These are phyloP conservation scores for Sphenodon punctatus DNA, from an alignment of 2,797 vertebrate species.

Conservation along the genomic window DNA sequence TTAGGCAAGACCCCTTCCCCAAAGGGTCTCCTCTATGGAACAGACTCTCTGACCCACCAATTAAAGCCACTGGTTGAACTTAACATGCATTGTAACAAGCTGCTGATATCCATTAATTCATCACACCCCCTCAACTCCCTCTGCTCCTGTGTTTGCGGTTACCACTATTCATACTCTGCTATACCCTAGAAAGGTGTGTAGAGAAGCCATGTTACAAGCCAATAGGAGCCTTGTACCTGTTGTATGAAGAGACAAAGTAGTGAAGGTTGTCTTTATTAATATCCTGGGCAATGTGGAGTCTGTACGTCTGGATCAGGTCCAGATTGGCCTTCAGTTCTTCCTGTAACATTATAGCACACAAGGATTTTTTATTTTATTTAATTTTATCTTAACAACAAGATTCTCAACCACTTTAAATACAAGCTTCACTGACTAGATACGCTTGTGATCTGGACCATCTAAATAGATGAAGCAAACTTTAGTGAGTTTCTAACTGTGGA, in stretches of 20 bases:
- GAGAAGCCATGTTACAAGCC: not conserved
- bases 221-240: conserved; percentile 77
- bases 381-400: no score
- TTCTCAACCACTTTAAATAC: no score
- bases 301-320: conserved; percentile 92
- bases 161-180: not conserved
- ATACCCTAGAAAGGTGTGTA: not conserved
- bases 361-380: no score
- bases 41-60: not conserved
- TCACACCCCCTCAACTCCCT: not conserved
- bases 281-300: conserved; percentile 92
- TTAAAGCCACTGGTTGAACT: no score
- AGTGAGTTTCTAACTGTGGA: not conserved
- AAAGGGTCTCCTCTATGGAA: not conserved
- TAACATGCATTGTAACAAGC: not conserved
- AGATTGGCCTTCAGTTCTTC: conserved; percentile 91
- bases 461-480: no score
- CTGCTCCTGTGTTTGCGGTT: no score
- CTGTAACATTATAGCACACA: no score
- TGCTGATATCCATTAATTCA: no score
- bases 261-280: conserved; percentile 93
- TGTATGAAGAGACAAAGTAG: conserved; percentile 90
- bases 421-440: not conserved
- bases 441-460: not conserved
- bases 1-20: not conserved